Conservation (phyloP, 2,888 invertebrate species). For the Cheilosia variabilis region DNA sequence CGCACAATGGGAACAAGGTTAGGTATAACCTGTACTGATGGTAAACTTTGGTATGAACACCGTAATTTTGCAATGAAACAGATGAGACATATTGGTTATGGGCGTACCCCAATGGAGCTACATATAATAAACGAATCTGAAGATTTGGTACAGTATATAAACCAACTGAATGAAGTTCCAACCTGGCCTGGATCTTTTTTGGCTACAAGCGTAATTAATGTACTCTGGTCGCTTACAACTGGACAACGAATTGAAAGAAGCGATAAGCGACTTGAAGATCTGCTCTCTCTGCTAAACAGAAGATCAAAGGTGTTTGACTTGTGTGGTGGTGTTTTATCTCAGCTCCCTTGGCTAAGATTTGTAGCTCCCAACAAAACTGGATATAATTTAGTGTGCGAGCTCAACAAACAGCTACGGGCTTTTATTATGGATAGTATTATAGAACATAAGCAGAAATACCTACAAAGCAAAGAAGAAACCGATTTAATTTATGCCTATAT, state of each 20-base stretch:
- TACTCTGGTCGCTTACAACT: constrained; percentile 87
- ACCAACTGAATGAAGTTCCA: constrained; percentile 75
- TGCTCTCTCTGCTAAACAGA: constrained; percentile 84
- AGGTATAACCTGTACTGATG: constrained; percentile 86
- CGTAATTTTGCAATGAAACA: constrained; percentile 85
- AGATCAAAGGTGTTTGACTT: constrained; percentile 86
- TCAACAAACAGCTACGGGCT: constrained; percentile 85
- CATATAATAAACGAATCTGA: constrained; percentile 85
- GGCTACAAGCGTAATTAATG: constrained; percentile 86
- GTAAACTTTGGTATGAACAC: constrained; percentile 85
- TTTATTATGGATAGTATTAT: constrained; percentile 86
- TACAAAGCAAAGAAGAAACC: constrained; percentile 83
- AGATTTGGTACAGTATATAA: constrained; percentile 81
- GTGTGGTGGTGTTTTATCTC: constrained; percentile 85
- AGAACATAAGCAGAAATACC: constrained; percentile 85
- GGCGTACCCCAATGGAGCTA: constrained; percentile 85
- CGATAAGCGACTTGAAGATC: constrained; percentile 82
- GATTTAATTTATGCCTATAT: constrained; percentile 88
- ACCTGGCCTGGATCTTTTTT: constrained; percentile 83
- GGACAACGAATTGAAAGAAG: constrained; percentile 84
- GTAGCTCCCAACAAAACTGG: constrained; percentile 86
- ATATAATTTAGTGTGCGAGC: constrained; percentile 85
- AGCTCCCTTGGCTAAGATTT: constrained; percentile 87
- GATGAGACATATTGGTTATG: constrained; percentile 85
- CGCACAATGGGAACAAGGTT: constrained; percentile 86